Evolutionary conservation across 2,797 vertebrate genomes (phyloP).

Genomic region (Bucorvus abyssinicus): DNA sequence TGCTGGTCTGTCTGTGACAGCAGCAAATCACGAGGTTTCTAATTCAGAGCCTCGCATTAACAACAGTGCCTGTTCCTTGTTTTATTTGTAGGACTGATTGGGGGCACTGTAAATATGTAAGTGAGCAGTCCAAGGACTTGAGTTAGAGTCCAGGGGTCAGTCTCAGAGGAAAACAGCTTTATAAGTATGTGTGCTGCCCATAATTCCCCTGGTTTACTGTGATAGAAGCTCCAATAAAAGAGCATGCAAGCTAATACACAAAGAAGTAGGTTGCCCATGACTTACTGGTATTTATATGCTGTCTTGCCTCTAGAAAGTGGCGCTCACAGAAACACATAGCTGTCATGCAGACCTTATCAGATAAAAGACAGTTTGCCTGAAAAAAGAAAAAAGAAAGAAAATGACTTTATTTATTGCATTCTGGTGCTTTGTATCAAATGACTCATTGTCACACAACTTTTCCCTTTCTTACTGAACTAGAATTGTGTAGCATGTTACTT

Average conservation of each 20-base stretch:
- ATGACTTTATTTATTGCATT: constrained; percentile 45
- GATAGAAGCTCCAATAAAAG: background rate
- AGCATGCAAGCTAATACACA: background rate
- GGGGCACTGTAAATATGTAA: constrained; percentile 31
- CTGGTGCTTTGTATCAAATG: constrained; percentile 15
- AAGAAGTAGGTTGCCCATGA: background rate
- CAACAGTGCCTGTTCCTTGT: background rate
- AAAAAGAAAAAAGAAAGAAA: background rate
- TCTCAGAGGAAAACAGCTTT: background rate
- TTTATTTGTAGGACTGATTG: constrained; percentile 35
- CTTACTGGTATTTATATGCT: background rate
- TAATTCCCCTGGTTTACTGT: constrained; percentile 7
- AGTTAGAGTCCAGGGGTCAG: background rate
- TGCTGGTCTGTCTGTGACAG: background rate
- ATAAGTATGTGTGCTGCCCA: background rate
- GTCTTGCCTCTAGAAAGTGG: background rate
- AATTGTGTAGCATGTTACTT: constrained; percentile 6
- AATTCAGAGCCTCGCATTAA: constrained; percentile 20
- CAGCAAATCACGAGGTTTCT: constrained; percentile 25
- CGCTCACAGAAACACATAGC: background rate
- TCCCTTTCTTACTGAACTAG: constrained; percentile 14
- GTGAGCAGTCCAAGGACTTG: constrained; percentile 18
- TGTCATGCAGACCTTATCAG: background rate
- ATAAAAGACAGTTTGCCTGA: constrained; percentile 8
- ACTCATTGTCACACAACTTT: constrained; percentile 47